Base-by-base conservation (phyloP, 2,113 vertebrate species). In the Prionailurus viverrinus region DNA sequence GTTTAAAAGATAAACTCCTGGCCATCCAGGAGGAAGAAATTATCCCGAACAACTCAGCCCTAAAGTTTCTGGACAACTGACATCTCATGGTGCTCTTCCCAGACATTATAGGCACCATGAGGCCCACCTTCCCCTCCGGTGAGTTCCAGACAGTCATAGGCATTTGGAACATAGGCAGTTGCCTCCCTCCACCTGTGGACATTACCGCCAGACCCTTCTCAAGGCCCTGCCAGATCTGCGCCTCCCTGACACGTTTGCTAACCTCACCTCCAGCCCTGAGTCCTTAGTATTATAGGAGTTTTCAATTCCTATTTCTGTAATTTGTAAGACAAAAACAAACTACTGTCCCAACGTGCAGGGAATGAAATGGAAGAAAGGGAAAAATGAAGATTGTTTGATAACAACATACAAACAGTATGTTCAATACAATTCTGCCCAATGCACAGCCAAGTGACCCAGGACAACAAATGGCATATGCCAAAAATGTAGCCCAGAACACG, bases 301-400 rank as follows among this genome's bases (percentile, higher is more conserved):
- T 31, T 41, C 65, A 69, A 27, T 36, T 15, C 16, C 53, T 80
- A 66, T 89, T 76, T 94, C 89, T 91, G 1, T 80, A 84, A 83
- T 29, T 95, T 8, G 4, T 51, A 78, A 58, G 19, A 53, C 45
- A 58, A 91, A 93, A 91, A 91, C 41, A 84, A 89, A 71, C 45
- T 71, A 58, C 3, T 29, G 41, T 33, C 53, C 39, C 91, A 55
- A 85, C 82, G 73, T 71, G 29, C 68, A 48, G 71, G 55, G 48
- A 88, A 89, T 31, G 85, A 89, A 88, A 94, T 19, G 61, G 73
- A 69, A 84, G 31, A 94, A 92, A 85, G 51, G n/a, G 86, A 71
- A 73, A 73, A 79, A 96, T n/a, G 18, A 82, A 10, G 27, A 29
- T 41, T 27, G 33, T 18, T 82, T 29, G 25, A 51, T 51, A 63